A percentile compares a stretch with the other conserved stretches of the same genome.
phyloP scores from a whole-genome alignment of 1,140 invertebrate genomes.

The Zaprionus camerounensis region DNA sequence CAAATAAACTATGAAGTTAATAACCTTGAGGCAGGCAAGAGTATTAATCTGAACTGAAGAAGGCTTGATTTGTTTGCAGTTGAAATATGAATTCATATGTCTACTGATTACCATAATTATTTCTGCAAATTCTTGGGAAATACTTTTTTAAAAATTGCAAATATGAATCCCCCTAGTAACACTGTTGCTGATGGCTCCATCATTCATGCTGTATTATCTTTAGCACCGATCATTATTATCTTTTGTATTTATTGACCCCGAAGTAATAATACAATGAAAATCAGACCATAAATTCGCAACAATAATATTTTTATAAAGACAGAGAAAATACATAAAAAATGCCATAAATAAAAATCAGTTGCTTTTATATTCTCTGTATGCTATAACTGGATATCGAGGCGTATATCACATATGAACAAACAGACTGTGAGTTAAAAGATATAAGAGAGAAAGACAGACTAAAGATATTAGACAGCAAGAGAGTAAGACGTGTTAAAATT shows the following conservation, averaged over 20 bases:
- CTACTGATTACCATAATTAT: background rate
- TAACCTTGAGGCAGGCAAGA: background rate
- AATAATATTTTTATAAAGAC: background rate
- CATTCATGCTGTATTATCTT: background rate
- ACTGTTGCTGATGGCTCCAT: background rate
- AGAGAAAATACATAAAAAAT: slow-evolving; percentile 4
- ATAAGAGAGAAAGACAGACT: background rate
- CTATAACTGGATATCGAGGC: background rate
- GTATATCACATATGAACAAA: background rate
- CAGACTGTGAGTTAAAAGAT: too few species aligned
- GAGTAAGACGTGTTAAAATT: background rate
- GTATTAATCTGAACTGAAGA: too few species aligned
- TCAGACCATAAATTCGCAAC: background rate
- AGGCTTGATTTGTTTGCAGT: background rate
- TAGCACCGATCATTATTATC: background rate
- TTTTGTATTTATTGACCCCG: background rate
- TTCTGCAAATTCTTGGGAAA: background rate
- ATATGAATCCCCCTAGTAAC: background rate
- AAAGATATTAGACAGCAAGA: background rate
- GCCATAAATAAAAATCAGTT: slow-evolving; percentile 1
- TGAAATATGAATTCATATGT: background rate
- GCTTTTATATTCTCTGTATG: background rate
- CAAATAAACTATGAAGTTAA: background rate
- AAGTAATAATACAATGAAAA: slow-evolving; percentile 2
- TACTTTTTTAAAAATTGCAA: background rate